These are phyloP conservation scores for Crotalus viridis DNA, from an alignment of 2,113 vertebrate species.

Conservation along the genomic window DNA sequence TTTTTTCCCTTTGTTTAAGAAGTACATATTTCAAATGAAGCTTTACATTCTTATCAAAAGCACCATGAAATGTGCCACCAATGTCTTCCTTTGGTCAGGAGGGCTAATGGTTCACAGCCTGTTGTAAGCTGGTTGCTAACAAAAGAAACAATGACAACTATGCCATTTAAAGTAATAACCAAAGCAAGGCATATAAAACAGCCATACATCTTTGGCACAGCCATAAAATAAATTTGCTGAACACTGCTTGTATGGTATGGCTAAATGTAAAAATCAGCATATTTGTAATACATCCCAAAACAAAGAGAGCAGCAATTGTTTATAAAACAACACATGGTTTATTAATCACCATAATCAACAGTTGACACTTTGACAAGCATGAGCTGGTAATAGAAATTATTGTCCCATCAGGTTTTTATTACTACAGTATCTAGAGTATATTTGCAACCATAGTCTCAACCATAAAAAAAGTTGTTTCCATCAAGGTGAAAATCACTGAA, in stretches of 20 bases:
- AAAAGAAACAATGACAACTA: neutral
- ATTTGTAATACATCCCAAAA: neutral
- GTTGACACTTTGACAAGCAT: neutral
- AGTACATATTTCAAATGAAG: slow-evolving; percentile 38
- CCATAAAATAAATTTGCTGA: neutral
- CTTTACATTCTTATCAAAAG: slow-evolving; percentile 42
- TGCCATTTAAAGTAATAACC: neutral
- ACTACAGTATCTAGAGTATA: neutral
- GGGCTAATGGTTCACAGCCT: neutral
- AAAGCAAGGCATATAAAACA: slow-evolving; percentile 9
- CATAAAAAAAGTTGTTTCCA: neutral
- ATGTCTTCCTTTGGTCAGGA: slow-evolving; percentile 18
- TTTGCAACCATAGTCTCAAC: slow-evolving; percentile 1
- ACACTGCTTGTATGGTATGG: neutral
- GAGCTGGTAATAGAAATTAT: neutral
- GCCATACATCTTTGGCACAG: neutral
- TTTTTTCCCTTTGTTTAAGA: slow-evolving; percentile 51
- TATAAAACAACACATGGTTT: neutral
- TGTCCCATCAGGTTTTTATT: neutral
- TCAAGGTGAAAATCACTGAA: neutral
- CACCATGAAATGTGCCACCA: slow-evolving; percentile 38
- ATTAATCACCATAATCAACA: neutral
- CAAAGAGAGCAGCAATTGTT: neutral
- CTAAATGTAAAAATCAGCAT: neutral
- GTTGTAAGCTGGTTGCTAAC: neutral